Evolutionary conservation across 2,113 vertebrate genomes (phyloP), one percentile per base, ranked within the genome.

Genomic region (Callorhinus ursinus): DNA sequence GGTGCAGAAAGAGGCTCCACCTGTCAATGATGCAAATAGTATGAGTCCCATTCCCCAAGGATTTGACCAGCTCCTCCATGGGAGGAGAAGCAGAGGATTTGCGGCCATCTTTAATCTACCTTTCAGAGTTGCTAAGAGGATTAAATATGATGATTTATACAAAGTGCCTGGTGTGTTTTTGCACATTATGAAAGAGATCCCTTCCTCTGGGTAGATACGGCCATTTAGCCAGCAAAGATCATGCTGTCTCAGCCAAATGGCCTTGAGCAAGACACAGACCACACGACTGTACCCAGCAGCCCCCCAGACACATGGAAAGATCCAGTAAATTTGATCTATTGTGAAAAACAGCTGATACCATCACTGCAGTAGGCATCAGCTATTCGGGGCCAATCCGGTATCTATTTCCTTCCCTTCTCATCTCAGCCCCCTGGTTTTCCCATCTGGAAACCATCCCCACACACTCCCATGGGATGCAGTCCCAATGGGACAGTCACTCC

Each of bases 101-200:
- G 80, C 42, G n/a, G 53, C 13, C 42, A 18, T 18, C 74, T 59
- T 97, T 65, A 96, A 88, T 92, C 93, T 51, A 19, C 91, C 90
- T 95, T 76, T 96, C 80, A 53, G 31, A 36, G 65, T 18, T 57
- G 80, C 57, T 88, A 83, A 96, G 51, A 77, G 76, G 94, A 97
- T 95, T 95, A 95, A 72, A 49, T 16, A 12, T 0, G 67, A 94
- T 95, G 86, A 96, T 24, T 90, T 88, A 89, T 65, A 65, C 71
- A n/a, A 39, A 92, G 74, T 33, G 61, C 31, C 76, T 33, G 39
- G 55, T 67, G 53, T 21, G 14, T 42, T 39, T 93, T 42, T 96
- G 61, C 94, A 80, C 83, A 4, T 86, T 33, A 88, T 8, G 57
- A 51, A 82, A 67, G 79, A 57, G 33, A 12, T 59, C 53, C 26